Conservation (phyloP, 1,140 invertebrate species). For the Drusus annulatus region DNA sequence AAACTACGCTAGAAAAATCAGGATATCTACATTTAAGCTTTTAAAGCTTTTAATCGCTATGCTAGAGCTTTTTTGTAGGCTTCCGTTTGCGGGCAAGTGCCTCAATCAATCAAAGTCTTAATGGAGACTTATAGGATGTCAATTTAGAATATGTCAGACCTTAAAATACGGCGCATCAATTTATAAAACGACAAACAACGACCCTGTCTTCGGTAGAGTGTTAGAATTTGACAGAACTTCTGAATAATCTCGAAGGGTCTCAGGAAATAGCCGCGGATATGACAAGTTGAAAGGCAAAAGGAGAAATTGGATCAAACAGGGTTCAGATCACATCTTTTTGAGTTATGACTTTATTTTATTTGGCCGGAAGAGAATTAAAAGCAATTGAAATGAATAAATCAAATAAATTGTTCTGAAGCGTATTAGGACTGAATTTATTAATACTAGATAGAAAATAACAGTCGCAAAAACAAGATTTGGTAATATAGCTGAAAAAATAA, state of each 20-base stretch:
- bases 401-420: too few relatives aligned
- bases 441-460: too few relatives aligned
- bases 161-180: slow-evolving; percentile 2
- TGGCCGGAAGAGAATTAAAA: too few relatives aligned
- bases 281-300: neutral
- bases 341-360: too few relatives aligned
- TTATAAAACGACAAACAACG: neutral
- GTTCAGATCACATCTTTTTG: too few relatives aligned
- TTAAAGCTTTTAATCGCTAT: neutral
- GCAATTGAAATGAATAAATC: too few relatives aligned
- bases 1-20: slow-evolving; percentile 30
- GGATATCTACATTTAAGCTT: slow-evolving; percentile 21
- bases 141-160: slow-evolving; percentile 1
- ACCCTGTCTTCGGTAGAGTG: neutral
- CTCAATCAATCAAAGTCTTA: slow-evolving; percentile 17
- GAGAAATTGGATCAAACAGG: slow-evolving; percentile 6
- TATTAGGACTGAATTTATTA: too few relatives aligned
- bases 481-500: neutral
- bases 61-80: neutral
- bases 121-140: neutral
- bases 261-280: slow-evolving; percentile 2
- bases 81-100: neutral
- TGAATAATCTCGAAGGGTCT: slow-evolving; percentile 7
- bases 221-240: neutral
- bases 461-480: too few relatives aligned